These are phyloP conservation scores for Cacoxenus indagator DNA, from an alignment of 2,888 invertebrate species.

Conservation along the genomic window DNA sequence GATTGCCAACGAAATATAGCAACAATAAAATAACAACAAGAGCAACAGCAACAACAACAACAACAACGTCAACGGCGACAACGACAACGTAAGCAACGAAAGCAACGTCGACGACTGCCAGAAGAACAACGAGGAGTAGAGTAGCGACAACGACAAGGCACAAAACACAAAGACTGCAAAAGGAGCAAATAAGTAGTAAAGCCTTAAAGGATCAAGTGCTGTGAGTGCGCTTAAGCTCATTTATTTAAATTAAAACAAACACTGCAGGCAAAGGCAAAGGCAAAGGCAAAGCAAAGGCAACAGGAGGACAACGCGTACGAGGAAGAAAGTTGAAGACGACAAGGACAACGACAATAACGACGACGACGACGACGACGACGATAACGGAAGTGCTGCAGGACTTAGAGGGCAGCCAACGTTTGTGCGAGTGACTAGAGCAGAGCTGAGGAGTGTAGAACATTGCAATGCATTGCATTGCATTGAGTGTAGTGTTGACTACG, in stretches of 20 bases:
- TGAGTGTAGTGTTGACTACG: background rate
- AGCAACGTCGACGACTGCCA: background rate
- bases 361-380: conserved; percentile 25
- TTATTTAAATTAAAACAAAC: conserved; percentile 68
- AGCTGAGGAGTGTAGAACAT: background rate
- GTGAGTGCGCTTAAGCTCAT: conserved; percentile 62
- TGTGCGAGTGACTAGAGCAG: background rate
- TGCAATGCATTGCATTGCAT: background rate
- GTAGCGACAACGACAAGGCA: background rate
- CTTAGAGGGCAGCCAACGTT: background rate
- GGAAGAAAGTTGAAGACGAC: background rate
- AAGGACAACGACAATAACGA: background rate
- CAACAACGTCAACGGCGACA: background rate
- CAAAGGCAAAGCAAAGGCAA: conserved; percentile 36
- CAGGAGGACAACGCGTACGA: conserved; percentile 21
- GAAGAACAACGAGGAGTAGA: background rate
- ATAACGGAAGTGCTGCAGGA: background rate
- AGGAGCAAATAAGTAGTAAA: conserved; percentile 43
- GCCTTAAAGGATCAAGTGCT: conserved; percentile 59
- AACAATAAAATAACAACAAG: conserved; percentile 21
- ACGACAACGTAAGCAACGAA: background rate
- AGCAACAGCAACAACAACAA: conserved; percentile 26
- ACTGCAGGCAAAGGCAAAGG: conserved; percentile 47
- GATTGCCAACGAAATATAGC: conserved; percentile 19
- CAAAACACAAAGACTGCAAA: conserved; percentile 21